Evolutionary conservation across 2,888 invertebrate genomes (phyloP).

Genomic region (Sinotaia quadrata): DNA sequence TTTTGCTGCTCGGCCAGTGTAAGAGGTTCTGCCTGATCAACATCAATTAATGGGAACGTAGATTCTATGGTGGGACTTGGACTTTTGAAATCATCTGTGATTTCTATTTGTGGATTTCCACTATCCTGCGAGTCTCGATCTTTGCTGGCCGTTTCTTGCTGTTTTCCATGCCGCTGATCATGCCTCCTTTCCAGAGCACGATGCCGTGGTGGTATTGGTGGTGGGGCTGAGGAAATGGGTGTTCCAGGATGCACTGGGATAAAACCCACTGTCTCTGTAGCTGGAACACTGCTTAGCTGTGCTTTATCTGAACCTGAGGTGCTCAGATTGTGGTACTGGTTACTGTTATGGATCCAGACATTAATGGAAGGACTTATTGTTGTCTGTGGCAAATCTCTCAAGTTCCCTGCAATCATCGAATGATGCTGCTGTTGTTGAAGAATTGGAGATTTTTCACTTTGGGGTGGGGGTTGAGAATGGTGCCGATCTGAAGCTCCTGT

Average conservation of each 20-base stretch:
- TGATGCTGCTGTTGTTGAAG: not conserved
- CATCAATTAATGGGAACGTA: slow-evolving; percentile 18
- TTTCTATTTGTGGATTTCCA: slow-evolving; percentile 33
- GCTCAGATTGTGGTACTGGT: slow-evolving; percentile 32
- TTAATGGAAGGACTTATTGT: slow-evolving; percentile 32
- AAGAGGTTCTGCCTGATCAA: not conserved
- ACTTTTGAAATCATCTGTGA: slow-evolving; percentile 16
- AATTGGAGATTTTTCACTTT: no score
- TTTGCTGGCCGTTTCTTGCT: not conserved
- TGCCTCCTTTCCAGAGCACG: not conserved
- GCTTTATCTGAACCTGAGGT: slow-evolving; percentile 7
- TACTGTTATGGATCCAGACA: slow-evolving; percentile 37
- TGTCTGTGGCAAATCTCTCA: not conserved
- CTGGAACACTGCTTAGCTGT: not conserved
- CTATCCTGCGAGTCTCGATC: slow-evolving; percentile 29
- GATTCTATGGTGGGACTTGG: not conserved
- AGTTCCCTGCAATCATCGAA: not conserved
- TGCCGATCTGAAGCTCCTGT: not conserved
- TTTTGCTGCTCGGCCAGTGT: slow-evolving; percentile 66
- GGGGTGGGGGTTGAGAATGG: not conserved
- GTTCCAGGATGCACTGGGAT: no score
- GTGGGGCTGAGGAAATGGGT: not conserved
- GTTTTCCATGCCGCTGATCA: not conserved
- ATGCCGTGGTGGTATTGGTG: not conserved
- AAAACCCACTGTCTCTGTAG: no score